These are phyloP conservation scores for Pogonomyrmex barbatus DNA, from an alignment of 1,140 invertebrate species.

Conservation along the genomic window DNA sequence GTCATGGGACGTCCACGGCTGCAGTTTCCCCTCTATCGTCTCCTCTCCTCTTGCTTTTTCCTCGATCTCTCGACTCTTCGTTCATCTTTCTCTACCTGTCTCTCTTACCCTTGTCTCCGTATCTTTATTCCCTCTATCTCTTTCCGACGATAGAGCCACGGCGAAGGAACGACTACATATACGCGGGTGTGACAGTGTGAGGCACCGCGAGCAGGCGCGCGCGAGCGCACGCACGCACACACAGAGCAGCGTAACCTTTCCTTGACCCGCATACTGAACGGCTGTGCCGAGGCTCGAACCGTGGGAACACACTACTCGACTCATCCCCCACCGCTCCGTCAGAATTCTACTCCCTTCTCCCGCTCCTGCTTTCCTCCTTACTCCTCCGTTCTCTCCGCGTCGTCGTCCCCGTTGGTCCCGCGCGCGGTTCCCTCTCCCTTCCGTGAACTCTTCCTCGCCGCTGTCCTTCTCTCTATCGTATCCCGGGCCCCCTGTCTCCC, in stretches of 20 bases:
- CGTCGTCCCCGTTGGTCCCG: constrained; percentile 39
- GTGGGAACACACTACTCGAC: constrained; percentile 86
- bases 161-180: constrained; percentile 3
- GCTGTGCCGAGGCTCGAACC: constrained; percentile 86
- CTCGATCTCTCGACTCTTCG: constrained; percentile 18
- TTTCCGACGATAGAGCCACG: constrained; percentile 46
- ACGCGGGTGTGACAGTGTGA: constrained; percentile 79
- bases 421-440: constrained; percentile 47
- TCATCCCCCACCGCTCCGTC: constrained; percentile 81
- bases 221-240: constrained; percentile 68
- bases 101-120: constrained; percentile 16
- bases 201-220: constrained; percentile 75
- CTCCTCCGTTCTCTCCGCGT: constrained; percentile 18
- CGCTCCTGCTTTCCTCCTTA: constrained; percentile 35
- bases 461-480: constrained; percentile 19
- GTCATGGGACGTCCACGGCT: constrained; percentile 78
- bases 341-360: constrained; percentile 76
- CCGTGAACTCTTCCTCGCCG: constrained; percentile 17
- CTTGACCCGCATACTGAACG: constrained; percentile 87
- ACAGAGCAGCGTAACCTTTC: constrained; percentile 85
- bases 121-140: constrained; percentile 46
- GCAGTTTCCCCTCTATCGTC: constrained; percentile 39
- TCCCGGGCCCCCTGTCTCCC: constrained; percentile 38
- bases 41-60: constrained; percentile 10
- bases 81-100: constrained; percentile 47